phyloP scores from a whole-genome alignment of 2,113 vertebrate species.

The Carassius auratus region DNA sequence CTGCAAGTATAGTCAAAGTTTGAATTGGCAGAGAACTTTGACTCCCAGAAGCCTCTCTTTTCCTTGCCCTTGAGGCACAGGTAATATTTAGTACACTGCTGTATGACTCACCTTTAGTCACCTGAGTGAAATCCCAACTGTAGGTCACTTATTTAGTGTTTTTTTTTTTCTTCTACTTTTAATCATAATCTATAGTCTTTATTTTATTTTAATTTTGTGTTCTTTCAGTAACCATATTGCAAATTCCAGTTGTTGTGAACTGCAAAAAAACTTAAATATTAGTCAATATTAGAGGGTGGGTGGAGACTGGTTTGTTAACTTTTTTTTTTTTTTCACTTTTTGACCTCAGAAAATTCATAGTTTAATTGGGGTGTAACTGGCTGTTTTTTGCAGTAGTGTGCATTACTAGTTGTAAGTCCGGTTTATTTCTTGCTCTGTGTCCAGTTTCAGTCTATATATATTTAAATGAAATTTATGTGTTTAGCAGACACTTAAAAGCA shows the following conservation, averaged over 20 bases:
- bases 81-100: not conserved
- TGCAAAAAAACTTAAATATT: not conserved
- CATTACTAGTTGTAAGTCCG: no score
- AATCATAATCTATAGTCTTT: not conserved
- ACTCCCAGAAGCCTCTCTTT: not conserved
- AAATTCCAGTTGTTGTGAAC: not conserved
- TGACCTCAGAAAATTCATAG: no score
- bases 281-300: not conserved
- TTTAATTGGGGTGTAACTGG: no score
- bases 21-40: not conserved
- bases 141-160: not conserved
- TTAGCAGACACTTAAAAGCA: no score
- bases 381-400: no score
- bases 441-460: no score
- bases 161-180: not conserved
- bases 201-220: not conserved
- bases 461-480: no score
- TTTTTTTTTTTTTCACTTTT: no score
- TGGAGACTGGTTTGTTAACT: no score
- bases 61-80: not conserved
- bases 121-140: not conserved
- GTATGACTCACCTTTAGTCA: not conserved
- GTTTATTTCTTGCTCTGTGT: no score
- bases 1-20: no score
- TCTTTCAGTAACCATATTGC: not conserved